These are phyloP conservation scores for Diorhabda elongata DNA, from an alignment of 1,140 invertebrate genomes.

Conservation along the genomic window DNA sequence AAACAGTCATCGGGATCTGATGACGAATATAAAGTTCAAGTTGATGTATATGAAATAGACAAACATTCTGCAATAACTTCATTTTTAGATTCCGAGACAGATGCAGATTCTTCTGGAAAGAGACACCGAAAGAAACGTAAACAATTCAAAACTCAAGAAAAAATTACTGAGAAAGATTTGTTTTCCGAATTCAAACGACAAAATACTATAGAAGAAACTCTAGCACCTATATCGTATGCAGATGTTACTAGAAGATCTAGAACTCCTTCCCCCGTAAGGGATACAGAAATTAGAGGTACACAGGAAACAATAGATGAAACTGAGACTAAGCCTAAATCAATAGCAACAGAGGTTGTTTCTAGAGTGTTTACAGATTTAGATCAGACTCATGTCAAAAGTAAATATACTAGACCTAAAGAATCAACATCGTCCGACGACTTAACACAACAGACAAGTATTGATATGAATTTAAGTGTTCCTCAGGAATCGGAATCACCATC, in stretches of 20 bases:
- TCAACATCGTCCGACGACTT: not conserved
- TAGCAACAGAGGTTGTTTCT: constrained; percentile 23
- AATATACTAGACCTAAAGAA: constrained; percentile 3
- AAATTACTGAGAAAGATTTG: constrained; percentile 29
- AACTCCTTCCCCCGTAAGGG: constrained; percentile 30
- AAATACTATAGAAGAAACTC: constrained; percentile 22
- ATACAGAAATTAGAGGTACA: not conserved
- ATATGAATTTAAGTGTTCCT: constrained; percentile 12
- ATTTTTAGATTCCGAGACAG: constrained; percentile 30
- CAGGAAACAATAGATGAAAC: constrained; percentile 2
- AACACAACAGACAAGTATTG: constrained; percentile 2
- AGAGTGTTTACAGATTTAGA: constrained; percentile 40
- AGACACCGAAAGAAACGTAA: constrained; percentile 27
- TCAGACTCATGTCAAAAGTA: constrained; percentile 33
- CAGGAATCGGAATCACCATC: constrained; percentile 11
- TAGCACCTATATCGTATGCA: constrained; percentile 36
- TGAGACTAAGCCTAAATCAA: too few relatives aligned
- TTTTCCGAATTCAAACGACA: constrained; percentile 34
- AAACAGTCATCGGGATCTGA: constrained; percentile 18
- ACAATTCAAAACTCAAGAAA: constrained; percentile 21
- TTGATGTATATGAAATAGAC: constrained; percentile 32
- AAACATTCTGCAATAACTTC: constrained; percentile 22
- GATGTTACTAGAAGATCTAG: constrained; percentile 37
- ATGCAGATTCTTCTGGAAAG: constrained; percentile 16
- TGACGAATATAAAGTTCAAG: constrained; percentile 32